Base-by-base conservation (phyloP, 2,797 vertebrate species). In the Emydoidea blandingii region DNA sequence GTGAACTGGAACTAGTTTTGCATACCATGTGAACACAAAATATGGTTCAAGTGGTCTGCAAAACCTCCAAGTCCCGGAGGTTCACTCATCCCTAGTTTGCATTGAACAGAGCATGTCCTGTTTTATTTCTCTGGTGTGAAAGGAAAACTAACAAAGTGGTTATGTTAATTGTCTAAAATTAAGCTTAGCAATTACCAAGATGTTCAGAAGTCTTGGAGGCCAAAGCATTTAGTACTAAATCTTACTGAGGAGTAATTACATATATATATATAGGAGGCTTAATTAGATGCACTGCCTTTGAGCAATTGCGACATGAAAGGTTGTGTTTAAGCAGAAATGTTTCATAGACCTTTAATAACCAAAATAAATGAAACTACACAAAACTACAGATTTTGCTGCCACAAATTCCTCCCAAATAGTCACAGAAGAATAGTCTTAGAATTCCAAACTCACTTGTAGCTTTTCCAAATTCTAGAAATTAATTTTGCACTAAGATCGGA, bases 121-220 rank as follows among this genome's bases (percentile, higher is more conserved):
- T 76, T 72, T 49, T 16, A 83, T 44, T 84, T 94, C 68, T 94
- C 91, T 68, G 89, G 54, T 90, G 50, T 95, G 78, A 89, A 87
- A 88, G 54, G 83, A 34, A 50, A 92, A 8, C 65, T 83, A 57
- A 88, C 57, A 18, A 52, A 90, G 89, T 31, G 83, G 29, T 93
- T 92, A 14, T 80, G 81, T 95, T 94, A 96, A 93, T 94, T 89
- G 86, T 52, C 79, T 92, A 87, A 86, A 88, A 93, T 92, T 94
- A 90, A 92, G 81, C 80, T 80, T 86, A 89, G 68, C 87, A 96
- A 92, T 95, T 96, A 90, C 79, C 18, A 82, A 90, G 85, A 62
- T n/a, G 85, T 86, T 59, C 56, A 62, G 82, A 91, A 86, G 37
- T 2, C 37, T 90, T 91, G 85, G 90, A 90, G 79, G 74, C 93